Percentiles rank a stretch among this genome's conserved stretches.
Conservation (phyloP, 2,888 invertebrate species). For the Nephrotoma flavescens region DNA sequence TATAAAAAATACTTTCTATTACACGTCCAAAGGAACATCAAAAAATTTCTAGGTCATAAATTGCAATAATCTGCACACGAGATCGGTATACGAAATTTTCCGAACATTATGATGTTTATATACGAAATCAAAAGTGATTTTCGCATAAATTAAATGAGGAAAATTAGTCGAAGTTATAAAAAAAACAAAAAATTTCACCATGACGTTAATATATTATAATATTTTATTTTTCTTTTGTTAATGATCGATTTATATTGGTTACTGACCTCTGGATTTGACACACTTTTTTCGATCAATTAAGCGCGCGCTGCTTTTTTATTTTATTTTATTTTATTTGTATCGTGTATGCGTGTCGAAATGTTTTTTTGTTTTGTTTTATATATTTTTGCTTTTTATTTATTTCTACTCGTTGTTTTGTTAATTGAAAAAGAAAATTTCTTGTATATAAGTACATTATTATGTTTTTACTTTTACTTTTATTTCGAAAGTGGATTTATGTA, state of each 20-base stretch:
- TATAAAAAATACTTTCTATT: background rate
- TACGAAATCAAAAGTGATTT: background rate
- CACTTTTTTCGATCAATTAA: background rate
- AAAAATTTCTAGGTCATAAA: background rate
- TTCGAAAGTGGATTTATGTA: background rate
- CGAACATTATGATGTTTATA: background rate
- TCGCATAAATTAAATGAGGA: background rate
- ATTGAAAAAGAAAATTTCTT: background rate
- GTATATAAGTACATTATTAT: background rate
- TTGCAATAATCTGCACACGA: background rate
- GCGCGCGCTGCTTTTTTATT: background rate
- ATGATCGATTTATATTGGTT: background rate
- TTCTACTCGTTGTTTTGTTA: background rate
- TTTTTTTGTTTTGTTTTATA: background rate
- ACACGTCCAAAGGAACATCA: background rate
- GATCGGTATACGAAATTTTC: background rate
- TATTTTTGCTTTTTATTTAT: background rate
- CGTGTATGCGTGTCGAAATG: background rate
- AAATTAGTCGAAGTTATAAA: background rate
- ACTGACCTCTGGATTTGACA: conserved; percentile 3
- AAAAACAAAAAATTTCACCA: background rate
- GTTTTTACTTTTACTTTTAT: background rate
- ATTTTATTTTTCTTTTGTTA: background rate
- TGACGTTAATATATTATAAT: background rate
- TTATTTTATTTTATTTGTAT: background rate